Evolutionary conservation across 1,140 invertebrate genomes (phyloP), one percentile per base, ranked within the genome.

Genomic region (Brachionus rubens): DNA sequence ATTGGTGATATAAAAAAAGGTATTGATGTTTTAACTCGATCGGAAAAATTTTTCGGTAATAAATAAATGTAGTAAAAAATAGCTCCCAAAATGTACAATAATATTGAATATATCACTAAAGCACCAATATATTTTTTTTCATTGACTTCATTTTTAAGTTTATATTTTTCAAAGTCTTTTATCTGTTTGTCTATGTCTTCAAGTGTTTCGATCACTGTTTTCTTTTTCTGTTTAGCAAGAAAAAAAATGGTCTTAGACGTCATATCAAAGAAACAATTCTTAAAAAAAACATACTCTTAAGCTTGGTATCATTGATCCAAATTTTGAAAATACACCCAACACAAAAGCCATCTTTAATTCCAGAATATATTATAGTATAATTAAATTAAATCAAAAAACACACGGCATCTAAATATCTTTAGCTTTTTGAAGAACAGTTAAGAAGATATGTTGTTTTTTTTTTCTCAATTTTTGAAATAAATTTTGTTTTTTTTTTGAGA

Each of bases 191-290:
- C 90, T 77, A 93, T 85, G 50, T 87, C 86, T 80, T 92, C 91
- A 46, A 94, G 77, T 21, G 79, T 83, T 77, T 91, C 83, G 80
- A 91, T 89, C 67, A 88, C 87, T 21, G 91, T 91, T 16, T 89
- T 89, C 86, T 91, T 91, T 86, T 89, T 91, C 91, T 93, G 86
- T 28, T 90, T n/a, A n/a, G n/a, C n/a, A n/a, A n/a, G n/a, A n/a
- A 89, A 78, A 80, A 80, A 81, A 83, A 81, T 82, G 59, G 10
- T 56, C 77, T 77, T 77, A 78, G 10, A 14, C 4, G 21, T 6
- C 5, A 14, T 46, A 7, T 46, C 9, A 5, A 14, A 14, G 14
- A 46, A 14, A 7, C 14, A 46, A 7, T 46, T 10, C 3, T 7
- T 56, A 33, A 56, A 47, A 12, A 46, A 6, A 12, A 10, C 36